These are phyloP conservation scores for Ctenoplectra terminalis DNA, from an alignment of 1,140 invertebrate species.

Conservation along the genomic window DNA sequence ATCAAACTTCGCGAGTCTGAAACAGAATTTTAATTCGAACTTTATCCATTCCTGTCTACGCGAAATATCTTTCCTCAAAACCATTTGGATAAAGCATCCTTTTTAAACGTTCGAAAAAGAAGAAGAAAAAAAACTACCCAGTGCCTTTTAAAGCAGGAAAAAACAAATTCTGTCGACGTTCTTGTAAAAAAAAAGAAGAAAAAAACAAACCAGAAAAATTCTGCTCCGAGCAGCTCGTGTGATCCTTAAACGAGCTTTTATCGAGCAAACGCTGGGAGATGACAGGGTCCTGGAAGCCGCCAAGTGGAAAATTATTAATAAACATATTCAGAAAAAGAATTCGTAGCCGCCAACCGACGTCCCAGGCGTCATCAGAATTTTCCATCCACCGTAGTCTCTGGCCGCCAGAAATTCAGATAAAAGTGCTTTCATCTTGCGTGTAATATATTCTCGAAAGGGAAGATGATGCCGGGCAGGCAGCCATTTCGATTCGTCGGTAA, in stretches of 20 bases:
- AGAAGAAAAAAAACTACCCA: background rate
- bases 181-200: background rate
- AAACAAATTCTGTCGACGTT: slow-evolving; percentile 1
- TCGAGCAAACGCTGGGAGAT: too few relatives aligned
- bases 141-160: background rate
- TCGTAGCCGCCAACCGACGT: slow-evolving; percentile 15
- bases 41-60: background rate
- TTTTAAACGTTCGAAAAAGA: background rate
- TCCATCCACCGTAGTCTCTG: background rate
- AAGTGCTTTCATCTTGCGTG: slow-evolving; percentile 35
- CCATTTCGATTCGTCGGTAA: slow-evolving; percentile 37
- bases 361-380: slow-evolving; percentile 44
- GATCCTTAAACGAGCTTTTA: background rate
- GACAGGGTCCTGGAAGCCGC: background rate
- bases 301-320: slow-evolving; percentile 44
- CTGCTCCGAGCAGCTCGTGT: background rate
- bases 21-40: too few relatives aligned
- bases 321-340: slow-evolving; percentile 29
- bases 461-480: background rate
- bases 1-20: too few relatives aligned
- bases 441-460: slow-evolving; percentile 47
- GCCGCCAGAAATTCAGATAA: slow-evolving; percentile 49
- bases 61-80: background rate
- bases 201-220: background rate
- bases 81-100: background rate